Evolutionary conservation across 2,113 vertebrate genomes (phyloP), one percentile per base, ranked within the genome.

Genomic region (Nothocercus nigrocapillus): DNA sequence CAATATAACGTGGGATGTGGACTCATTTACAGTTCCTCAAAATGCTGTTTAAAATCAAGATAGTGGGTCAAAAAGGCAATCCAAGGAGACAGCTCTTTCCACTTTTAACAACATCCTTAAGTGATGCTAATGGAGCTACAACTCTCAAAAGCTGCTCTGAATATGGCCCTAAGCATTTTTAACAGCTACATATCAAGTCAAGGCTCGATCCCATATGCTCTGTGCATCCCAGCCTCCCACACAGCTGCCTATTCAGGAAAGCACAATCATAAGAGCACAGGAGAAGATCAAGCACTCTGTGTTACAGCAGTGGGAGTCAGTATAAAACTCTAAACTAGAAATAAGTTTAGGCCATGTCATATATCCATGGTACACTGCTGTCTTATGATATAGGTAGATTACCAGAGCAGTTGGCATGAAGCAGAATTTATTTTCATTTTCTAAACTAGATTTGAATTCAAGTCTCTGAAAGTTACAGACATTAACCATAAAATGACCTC

Each of bases 161-260:
- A 69, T 76, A 89, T n/a, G n/a, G 66, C 85, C 58, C 53, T 82
- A 38, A 90, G 83, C 74, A 63, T 66, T 95, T 95, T 87, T 86
- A 68, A 68, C 47, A 82, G 54, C 30, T 84, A 49, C 40, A 21
- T 49, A 69, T 49, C 62, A 81, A 80, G 79, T 81, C 61, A 90
- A 82, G 74, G 74, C 77, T 93, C 94, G 72, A 86, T 93, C 36
- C 25, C 68, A 22, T 59, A 5, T 32, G 22, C 53, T 82, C 68
- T 70, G 45, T 72, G 59, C 75, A 51, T 28, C 75, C 66, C 73
- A 87, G 69, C 34, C 77, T 90, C 90, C 85, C 81, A 84, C 88
- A 73, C 44, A 90, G 28, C 22, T 93, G 66, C 47, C 40, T 84
- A 22, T 78, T 76, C 69, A 58, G 78, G 42, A 84, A 78, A 91